Conservation (phyloP, 2,888 invertebrate species). For the Eilema griseolum region DNA sequence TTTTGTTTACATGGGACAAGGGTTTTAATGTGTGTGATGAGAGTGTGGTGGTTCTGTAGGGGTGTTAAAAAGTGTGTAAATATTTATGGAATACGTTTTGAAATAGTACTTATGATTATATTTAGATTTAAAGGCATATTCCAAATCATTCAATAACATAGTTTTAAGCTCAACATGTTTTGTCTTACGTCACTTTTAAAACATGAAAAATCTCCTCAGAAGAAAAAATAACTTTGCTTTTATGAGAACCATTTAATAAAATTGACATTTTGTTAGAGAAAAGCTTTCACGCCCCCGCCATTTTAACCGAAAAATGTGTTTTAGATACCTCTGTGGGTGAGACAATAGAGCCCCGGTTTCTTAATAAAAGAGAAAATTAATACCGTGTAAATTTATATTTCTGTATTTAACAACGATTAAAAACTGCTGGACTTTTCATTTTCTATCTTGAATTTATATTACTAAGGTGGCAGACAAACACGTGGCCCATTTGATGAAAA, state of each 20-base stretch:
- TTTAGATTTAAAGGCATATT: too few relatives aligned
- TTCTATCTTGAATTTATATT: not conserved
- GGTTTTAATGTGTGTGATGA: not conserved
- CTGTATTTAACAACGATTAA: not conserved
- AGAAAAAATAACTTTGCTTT: conserved; percentile 22
- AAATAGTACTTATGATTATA: not conserved
- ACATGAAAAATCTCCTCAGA: conserved; percentile 35
- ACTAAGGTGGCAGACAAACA: too few relatives aligned
- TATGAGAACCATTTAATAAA: conserved; percentile 26
- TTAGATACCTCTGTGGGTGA: not conserved
- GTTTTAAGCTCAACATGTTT: not conserved
- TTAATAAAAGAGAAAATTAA: conserved; percentile 8
- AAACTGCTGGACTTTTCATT: not conserved
- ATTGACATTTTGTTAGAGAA: conserved; percentile 30
- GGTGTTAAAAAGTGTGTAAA: not conserved
- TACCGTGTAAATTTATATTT: not conserved
- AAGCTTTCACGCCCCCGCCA: conserved; percentile 9
- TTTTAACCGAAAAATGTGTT: conserved; percentile 7
- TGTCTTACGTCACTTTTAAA: conserved; percentile 25
- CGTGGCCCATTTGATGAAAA: too few relatives aligned
- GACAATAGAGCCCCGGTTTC: conserved; percentile 18
- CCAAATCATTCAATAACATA: too few relatives aligned
- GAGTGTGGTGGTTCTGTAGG: not conserved
- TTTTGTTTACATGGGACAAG: not conserved
- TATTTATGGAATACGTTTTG: not conserved